Conservation (phyloP, 2,888 invertebrate species). For the Ennomos fuscantarius region DNA sequence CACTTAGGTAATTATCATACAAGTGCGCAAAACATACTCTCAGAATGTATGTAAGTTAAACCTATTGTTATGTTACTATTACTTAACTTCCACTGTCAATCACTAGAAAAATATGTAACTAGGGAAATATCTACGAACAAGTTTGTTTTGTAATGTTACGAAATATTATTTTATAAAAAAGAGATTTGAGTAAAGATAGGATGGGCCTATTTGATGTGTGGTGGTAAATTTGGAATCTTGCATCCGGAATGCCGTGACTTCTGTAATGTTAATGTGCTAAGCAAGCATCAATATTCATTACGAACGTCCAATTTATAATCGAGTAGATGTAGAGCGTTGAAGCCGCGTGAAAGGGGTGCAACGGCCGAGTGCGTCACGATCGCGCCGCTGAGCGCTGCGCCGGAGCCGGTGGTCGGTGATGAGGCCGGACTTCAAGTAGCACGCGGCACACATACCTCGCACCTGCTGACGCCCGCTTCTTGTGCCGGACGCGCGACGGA, state of each 20-base stretch:
- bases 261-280: slow-evolving; percentile 47
- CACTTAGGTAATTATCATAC: slow-evolving; percentile 36
- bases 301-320: slow-evolving; percentile 63
- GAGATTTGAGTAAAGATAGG: no score
- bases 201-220: no score
- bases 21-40: slow-evolving; percentile 32
- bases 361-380: slow-evolving; percentile 71
- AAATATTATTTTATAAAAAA: neutral
- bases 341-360: slow-evolving; percentile 82
- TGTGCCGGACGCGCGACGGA: slow-evolving; percentile 66
- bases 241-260: slow-evolving; percentile 57
- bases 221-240: slow-evolving; percentile 33
- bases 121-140: slow-evolving; percentile 20
- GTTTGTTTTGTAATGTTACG: slow-evolving; percentile 1
- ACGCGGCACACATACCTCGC: slow-evolving; percentile 75
- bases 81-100: slow-evolving; percentile 35
- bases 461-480: slow-evolving; percentile 66
- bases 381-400: slow-evolving; percentile 21
- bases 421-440: slow-evolving; percentile 59
- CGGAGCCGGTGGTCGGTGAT: slow-evolving; percentile 47
- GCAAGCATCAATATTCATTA: slow-evolving; percentile 67
- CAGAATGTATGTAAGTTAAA: slow-evolving; percentile 32
- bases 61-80: slow-evolving; percentile 39
- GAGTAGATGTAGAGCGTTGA: slow-evolving; percentile 80
- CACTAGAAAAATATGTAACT: slow-evolving; percentile 34